Conservation (phyloP, 2,888 invertebrate species). For the Eupsilia transversa region DNA sequence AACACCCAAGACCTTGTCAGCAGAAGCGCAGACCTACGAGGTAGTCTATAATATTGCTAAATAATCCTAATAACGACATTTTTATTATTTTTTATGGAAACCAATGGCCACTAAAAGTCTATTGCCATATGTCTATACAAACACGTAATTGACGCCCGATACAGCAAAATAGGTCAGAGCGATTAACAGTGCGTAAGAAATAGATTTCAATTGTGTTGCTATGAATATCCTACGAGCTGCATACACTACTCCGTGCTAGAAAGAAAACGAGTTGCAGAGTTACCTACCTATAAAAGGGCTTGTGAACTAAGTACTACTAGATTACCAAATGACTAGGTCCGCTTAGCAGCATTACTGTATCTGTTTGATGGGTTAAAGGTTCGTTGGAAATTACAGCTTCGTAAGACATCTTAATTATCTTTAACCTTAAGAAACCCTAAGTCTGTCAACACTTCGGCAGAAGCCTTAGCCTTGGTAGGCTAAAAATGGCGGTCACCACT, state of each 20-base stretch:
- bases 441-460: no score
- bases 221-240: slow-evolving; percentile 50
- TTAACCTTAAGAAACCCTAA: no score
- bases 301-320: neutral
- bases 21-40: no score
- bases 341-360: neutral
- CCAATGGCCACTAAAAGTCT: slow-evolving; percentile 31
- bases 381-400: neutral
- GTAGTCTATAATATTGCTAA: no score
- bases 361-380: neutral
- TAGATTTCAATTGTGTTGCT: slow-evolving; percentile 74
- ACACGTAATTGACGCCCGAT: slow-evolving; percentile 69
- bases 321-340: neutral
- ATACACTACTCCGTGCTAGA: slow-evolving; percentile 6
- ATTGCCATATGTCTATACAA: slow-evolving; percentile 51
- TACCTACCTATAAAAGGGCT: neutral
- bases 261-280: neutral
- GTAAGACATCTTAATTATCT: neutral
- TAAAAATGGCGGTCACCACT: neutral
- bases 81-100: slow-evolving; percentile 5
- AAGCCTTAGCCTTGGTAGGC: neutral
- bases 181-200: slow-evolving; percentile 77
- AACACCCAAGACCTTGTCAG: no score
- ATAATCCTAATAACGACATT: neutral
- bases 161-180: slow-evolving; percentile 76